Evolutionary conservation across 2,113 vertebrate genomes (phyloP), one percentile per base, ranked within the genome.

Genomic region (Brachionichthys hirsutus): DNA sequence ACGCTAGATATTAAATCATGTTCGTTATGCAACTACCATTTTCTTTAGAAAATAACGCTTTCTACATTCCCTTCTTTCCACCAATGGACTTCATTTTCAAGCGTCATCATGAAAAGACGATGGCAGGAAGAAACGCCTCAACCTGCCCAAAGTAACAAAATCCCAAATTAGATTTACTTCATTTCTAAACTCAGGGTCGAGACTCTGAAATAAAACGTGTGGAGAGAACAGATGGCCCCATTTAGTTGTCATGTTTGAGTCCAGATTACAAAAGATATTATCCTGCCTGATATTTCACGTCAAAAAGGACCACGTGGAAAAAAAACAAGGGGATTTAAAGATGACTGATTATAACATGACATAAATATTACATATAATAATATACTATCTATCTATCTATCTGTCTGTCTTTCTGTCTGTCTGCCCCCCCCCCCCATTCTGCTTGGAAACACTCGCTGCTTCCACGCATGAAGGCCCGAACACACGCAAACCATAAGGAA

Each of bases 371-470:
- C 24, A 30, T 30, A 6, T 30, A n/a, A n/a, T n/a, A n/a, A n/a
- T n/a, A n/a, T n/a, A n/a, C 24, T 30, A 30, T 30, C 24, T 30
- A 30, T 30, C 24, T 30, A 30, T 30, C 24, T 30, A 30, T 30
- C 24, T 3, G 8, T 30, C 24, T 3, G 8, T 30, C 24, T 8
- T 6, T 30, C 24, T 8, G 8, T 30, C 24, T 8, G 8, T 30
- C 24, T 8, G 8, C 8, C 24, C 24, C 9, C 11, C 11, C 9
- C 17, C 17, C 17, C 2, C 12, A 46, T 19, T 46, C 3, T 11
- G 4, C 9, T 19, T 69, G 69, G 68, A 67, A 79, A 70, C 71
- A 77, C 55, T 51, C 30, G 34, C 54, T 66, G 40, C 22, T 60
- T 57, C 45, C 52, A 30, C 24, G 30, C 46, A 60, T 17, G 9